Evolutionary conservation across 1,140 invertebrate species (phyloP).

Genomic region (Cepaea nemoralis): DNA sequence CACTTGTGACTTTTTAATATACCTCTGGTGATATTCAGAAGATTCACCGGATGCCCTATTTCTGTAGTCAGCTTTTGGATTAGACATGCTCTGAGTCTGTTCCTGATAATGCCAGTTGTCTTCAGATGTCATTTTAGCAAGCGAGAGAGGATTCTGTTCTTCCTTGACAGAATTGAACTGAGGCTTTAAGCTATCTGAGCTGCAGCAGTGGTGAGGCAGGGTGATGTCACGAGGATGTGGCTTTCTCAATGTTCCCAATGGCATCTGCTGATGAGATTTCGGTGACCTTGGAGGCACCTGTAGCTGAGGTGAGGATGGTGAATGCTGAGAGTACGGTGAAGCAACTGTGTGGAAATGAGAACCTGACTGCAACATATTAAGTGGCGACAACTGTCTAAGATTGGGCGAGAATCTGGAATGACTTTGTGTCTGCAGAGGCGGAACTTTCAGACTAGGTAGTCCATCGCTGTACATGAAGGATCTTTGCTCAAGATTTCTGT

Average conservation of each 20-base stretch:
- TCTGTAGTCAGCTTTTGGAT: background rate
- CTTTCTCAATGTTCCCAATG: background rate
- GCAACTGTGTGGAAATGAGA: background rate
- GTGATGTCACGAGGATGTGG: background rate
- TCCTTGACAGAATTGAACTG: background rate
- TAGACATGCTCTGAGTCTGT: background rate
- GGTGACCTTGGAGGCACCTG: background rate
- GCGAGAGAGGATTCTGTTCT: background rate
- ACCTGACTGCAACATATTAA: background rate
- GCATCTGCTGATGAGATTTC: background rate
- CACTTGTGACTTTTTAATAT: background rate
- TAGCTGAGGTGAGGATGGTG: background rate
- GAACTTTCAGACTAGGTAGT: conserved; percentile 13
- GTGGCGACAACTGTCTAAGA: background rate
- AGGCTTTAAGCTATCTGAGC: conserved; percentile 1
- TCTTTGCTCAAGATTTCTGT: background rate
- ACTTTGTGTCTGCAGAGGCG: background rate
- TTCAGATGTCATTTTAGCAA: background rate
- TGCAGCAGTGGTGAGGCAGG: background rate
- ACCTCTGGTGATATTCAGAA: background rate
- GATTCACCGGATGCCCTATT: background rate
- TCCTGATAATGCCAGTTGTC: background rate
- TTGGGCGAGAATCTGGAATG: background rate
- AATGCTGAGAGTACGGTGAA: background rate
- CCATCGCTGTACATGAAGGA: background rate